These are phyloP conservation scores for Poecilia picta DNA, from an alignment of 2,797 vertebrate species.

Conservation along the genomic window DNA sequence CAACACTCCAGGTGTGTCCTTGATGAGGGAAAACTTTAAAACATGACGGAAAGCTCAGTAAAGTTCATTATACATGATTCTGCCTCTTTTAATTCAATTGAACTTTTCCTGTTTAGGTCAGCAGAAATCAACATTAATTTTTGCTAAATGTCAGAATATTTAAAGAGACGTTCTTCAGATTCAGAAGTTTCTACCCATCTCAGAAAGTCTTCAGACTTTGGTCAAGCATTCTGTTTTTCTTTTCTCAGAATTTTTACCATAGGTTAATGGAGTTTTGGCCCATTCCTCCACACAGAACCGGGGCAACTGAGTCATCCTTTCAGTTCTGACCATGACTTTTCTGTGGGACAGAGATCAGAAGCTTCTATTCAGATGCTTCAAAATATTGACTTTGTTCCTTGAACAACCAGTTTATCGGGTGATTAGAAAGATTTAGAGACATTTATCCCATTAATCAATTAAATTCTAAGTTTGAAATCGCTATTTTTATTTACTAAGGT, in stretches of 20 bases:
- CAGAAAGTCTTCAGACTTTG: not conserved
- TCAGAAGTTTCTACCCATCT: not conserved
- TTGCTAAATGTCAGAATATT: not conserved
- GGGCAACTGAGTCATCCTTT: not conserved
- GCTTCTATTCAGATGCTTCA: not conserved
- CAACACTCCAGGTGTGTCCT: too few relatives aligned
- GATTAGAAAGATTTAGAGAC: not conserved
- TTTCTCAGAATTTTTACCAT: not conserved
- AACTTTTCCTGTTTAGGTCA: not conserved
- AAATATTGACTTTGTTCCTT: not conserved
- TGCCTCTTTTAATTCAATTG: not conserved
- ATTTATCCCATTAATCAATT: not conserved
- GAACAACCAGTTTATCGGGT: not conserved
- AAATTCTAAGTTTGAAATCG: not conserved
- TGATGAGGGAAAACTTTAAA: too few relatives aligned
- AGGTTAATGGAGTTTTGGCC: not conserved
- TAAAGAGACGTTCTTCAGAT: not conserved
- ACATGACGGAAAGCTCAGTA: too few relatives aligned
- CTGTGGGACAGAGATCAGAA: not conserved
- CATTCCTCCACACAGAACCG: not conserved
- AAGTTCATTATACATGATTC: too few relatives aligned
- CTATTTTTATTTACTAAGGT: not conserved
- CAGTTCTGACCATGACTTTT: not conserved
- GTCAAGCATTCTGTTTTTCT: not conserved
- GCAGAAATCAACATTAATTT: not conserved